phyloP scores from a whole-genome alignment of 2,113 vertebrate genomes.

The Neofelis nebulosa region DNA sequence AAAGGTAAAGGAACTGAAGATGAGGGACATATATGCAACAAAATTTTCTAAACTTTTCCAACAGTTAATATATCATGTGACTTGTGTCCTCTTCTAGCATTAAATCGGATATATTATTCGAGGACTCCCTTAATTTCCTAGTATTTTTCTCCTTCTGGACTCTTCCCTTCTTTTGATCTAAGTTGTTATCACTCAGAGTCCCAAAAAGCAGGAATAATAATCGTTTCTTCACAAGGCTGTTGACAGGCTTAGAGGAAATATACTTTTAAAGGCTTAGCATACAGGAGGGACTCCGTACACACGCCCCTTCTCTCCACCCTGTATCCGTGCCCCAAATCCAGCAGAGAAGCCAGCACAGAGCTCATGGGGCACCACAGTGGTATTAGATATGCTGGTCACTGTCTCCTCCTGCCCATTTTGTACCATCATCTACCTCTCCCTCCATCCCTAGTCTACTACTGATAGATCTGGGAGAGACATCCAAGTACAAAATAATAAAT shows the following conservation, averaged over 20 bases:
- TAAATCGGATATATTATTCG: neutral
- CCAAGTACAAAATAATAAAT: neutral
- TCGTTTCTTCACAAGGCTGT: neutral
- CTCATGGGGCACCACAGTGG: accelerated
- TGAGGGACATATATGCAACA: neutral
- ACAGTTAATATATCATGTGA: neutral
- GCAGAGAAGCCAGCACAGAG: neutral
- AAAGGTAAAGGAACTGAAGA: neutral
- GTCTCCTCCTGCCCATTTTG: neutral
- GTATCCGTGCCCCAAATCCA: neutral
- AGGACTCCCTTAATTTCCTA: neutral
- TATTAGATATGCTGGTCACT: accelerated
- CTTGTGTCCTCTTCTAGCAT: neutral
- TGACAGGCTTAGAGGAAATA: neutral
- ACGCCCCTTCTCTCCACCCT: neutral
- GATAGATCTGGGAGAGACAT: neutral
- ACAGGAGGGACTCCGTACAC: neutral
- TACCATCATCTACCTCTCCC: neutral
- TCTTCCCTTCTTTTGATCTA: neutral
- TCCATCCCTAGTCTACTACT: neutral
- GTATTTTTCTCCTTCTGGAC: neutral
- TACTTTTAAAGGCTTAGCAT: neutral
- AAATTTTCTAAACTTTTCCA: neutral
- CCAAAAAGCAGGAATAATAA: neutral
- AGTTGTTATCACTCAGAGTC: neutral